phyloP scores from a whole-genome alignment of 2,113 vertebrate genomes.

The Macrotus californicus region DNA sequence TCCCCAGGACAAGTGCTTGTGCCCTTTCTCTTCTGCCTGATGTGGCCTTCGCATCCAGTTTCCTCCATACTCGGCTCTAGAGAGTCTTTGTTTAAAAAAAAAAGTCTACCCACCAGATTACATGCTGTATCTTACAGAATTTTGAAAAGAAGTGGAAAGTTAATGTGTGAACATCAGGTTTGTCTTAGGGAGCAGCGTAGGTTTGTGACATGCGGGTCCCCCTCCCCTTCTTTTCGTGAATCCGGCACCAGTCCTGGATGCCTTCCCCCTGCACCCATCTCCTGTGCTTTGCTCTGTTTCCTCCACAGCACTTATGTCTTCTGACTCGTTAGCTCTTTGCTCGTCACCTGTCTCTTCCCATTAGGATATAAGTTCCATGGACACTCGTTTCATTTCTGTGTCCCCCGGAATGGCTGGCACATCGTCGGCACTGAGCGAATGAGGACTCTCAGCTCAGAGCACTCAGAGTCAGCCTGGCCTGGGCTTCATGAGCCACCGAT shows the following conservation, averaged over 20 bases:
- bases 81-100: neutral
- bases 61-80: neutral
- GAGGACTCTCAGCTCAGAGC: neutral
- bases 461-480: neutral
- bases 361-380: neutral
- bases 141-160: neutral
- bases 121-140: neutral
- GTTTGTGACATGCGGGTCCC: rapidly evolving
- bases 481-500: neutral
- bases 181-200: neutral
- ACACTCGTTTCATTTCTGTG: neutral
- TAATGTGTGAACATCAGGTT: too few species aligned
- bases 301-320: neutral
- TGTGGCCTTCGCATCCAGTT: neutral
- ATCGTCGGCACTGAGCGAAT: neutral
- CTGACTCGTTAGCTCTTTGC: neutral
- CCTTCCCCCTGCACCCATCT: rapidly evolving
- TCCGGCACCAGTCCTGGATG: neutral
- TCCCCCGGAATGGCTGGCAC: neutral
- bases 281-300: neutral
- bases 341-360: neutral
- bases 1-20: rapidly evolving
- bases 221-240: rapidly evolving
- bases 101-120: neutral
- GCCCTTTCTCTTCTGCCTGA: neutral